phyloP scores from a whole-genome alignment of 35 echinoderm and acorn worm genomes.

The Lytechinus pictus region DNA sequence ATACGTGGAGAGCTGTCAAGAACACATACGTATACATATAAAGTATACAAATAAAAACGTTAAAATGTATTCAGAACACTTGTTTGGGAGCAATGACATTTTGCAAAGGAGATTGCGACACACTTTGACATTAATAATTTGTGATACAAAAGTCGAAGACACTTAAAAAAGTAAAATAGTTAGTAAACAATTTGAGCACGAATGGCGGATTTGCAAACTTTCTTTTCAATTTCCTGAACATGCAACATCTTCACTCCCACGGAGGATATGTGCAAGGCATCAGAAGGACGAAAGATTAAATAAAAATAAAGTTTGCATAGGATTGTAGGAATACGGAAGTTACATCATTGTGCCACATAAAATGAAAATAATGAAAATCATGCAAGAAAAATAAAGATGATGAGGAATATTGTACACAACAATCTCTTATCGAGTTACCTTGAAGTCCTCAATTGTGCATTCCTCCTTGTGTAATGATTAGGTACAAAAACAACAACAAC shows the following conservation, averaged over 20 bases:
- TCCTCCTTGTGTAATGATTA: conserved; percentile 37
- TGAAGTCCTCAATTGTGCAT: conserved; percentile 15
- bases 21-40: too few relatives aligned
- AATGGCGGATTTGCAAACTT: background rate
- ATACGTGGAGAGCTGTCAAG: too few relatives aligned
- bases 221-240: background rate
- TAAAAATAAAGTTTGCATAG: background rate
- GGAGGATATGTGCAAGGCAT: background rate
- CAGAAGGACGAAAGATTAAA: background rate
- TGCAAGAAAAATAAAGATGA: background rate
- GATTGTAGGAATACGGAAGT: background rate
- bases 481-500: background rate
- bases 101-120: background rate
- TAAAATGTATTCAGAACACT: background rate
- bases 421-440: conserved; percentile 9
- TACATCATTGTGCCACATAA: background rate
- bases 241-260: background rate
- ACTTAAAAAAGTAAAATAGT: background rate
- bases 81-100: background rate
- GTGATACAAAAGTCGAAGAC: background rate
- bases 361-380: background rate
- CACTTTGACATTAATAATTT: background rate
- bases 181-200: background rate
- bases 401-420: background rate
- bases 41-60: too few relatives aligned